Conservation (phyloP, 2,113 vertebrate species). For the Cynoglossus semilaevis region DNA sequence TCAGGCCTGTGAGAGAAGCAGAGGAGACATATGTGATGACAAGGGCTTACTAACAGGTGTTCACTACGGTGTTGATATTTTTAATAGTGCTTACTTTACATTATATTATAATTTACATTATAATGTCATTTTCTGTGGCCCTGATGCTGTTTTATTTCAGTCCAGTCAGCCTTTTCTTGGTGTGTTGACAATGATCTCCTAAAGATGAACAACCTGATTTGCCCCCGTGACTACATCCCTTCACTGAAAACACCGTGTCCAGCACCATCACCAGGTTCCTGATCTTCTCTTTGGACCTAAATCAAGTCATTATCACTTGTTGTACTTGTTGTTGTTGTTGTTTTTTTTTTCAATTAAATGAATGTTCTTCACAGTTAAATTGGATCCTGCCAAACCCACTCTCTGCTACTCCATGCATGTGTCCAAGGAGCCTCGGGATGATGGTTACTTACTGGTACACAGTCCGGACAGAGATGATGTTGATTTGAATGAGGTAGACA, state of each 20-base stretch:
- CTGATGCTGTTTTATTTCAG: conserved; percentile 57
- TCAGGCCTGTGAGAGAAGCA: conserved; percentile 43
- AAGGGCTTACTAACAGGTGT: conserved; percentile 79
- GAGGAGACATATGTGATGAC: conserved; percentile 41
- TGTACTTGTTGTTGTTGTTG: background rate
- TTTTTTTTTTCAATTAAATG: conserved; percentile 43
- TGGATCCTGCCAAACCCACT: conserved; percentile 60
- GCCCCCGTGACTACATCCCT: conserved; percentile 82
- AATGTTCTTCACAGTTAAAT: conserved; percentile 42
- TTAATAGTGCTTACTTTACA: background rate
- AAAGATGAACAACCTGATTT: conserved; percentile 79
- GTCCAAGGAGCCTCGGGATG: conserved; percentile 38
- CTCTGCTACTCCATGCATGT: conserved; percentile 58
- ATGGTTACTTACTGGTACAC: conserved; percentile 28
- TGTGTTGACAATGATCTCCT: conserved; percentile 83
- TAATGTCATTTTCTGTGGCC: background rate
- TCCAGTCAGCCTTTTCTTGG: conserved; percentile 78
- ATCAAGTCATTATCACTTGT: background rate
- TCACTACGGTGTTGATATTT: background rate
- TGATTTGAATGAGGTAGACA: conserved; percentile 46
- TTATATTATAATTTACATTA: background rate
- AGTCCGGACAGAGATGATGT: conserved; percentile 4
- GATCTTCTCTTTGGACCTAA: background rate
- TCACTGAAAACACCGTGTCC: conserved; percentile 23
- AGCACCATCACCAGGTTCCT: conserved; percentile 79